Percentiles rank a stretch among this genome's conserved stretches.
Evolutionary conservation across 2,797 vertebrate species (phyloP).

Genomic region (Cryptoblepharus egeriae): DNA sequence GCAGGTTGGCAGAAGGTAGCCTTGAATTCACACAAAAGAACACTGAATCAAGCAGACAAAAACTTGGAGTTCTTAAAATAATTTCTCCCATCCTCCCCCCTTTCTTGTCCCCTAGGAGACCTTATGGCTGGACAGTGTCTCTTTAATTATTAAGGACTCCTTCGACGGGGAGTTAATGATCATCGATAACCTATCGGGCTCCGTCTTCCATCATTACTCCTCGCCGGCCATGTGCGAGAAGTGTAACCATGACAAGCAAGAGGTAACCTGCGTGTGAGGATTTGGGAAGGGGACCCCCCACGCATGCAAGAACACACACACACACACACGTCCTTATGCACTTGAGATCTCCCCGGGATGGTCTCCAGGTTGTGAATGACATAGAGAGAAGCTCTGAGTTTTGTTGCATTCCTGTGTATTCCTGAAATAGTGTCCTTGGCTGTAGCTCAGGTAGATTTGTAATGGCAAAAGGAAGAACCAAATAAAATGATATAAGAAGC

Average conservation of each 20-base stretch:
- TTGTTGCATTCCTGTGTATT: conserved; percentile 47
- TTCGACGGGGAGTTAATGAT: conserved; percentile 99
- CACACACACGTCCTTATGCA: conserved; percentile 5
- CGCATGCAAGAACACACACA: conserved; percentile 40
- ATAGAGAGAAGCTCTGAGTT: conserved; percentile 50
- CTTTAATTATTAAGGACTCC: conserved; percentile 98
- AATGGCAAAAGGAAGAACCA: conserved; percentile 42
- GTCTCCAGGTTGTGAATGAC: conserved; percentile 61
- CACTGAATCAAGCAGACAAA: conserved; percentile 54
- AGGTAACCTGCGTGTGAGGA: conserved; percentile 82
- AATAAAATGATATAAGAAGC: conserved; percentile 11
- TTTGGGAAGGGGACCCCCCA: conserved; percentile 51
- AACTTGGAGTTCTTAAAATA: conserved; percentile 70
- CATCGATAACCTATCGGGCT: conserved; percentile 99
- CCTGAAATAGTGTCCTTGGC: conserved; percentile 42
- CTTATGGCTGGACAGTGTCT: conserved; percentile 99
- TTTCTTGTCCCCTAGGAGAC: conserved; percentile 92
- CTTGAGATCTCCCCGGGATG: conserved; percentile 26
- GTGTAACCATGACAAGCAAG: conserved; percentile 91
- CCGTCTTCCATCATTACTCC: conserved; percentile 98
- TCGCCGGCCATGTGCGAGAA: conserved; percentile 90
- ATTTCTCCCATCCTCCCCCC: conserved; percentile 81
- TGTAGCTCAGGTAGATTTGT: conserved; percentile 22
- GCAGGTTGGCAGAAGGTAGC: conserved; percentile 62
- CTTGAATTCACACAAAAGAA: conserved; percentile 64